phyloP scores from a whole-genome alignment of 2,797 vertebrate species.

The Melanotaenia trifasciata region DNA sequence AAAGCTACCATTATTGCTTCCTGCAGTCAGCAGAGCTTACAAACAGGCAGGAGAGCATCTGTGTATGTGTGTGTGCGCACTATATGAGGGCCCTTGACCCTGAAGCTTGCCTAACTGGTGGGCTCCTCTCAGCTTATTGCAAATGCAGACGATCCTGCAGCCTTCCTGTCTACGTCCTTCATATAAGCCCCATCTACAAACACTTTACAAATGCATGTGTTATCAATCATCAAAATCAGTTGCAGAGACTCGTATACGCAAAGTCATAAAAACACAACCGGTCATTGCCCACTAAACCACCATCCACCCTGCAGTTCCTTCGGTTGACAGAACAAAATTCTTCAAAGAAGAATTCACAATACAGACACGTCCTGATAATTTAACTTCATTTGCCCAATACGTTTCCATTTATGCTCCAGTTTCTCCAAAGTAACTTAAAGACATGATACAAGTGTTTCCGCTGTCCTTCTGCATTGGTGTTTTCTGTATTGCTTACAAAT shows the following conservation, averaged over 20 bases:
- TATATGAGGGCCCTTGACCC: constrained; percentile 53
- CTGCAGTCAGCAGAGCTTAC: constrained; percentile 76
- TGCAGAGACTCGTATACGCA: background rate
- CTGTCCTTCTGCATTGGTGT: constrained; percentile 4
- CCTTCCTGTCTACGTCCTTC: constrained; percentile 54
- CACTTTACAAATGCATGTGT: background rate
- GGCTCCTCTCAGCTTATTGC: constrained; percentile 68
- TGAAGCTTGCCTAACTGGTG: constrained; percentile 62
- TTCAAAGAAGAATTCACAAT: constrained; percentile 33
- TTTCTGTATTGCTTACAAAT: constrained; percentile 48
- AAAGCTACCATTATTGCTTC: constrained; percentile 79
- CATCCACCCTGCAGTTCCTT: constrained; percentile 13
- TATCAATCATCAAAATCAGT: constrained; percentile 4
- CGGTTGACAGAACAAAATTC: constrained; percentile 7
- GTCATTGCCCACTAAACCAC: constrained; percentile 2
- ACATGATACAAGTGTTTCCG: constrained; percentile 3
- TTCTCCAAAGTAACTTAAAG: constrained; percentile 45
- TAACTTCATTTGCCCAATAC: constrained; percentile 47
- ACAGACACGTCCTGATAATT: constrained; percentile 9
- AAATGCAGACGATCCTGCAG: constrained; percentile 70
- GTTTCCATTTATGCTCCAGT: constrained; percentile 45
- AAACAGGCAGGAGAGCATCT: constrained; percentile 57
- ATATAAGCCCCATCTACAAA: background rate
- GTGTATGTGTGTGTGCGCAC: constrained; percentile 28
- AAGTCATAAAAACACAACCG: background rate